Conservation (phyloP, 2,113 vertebrate species). For the Atlantisia rogersi region DNA sequence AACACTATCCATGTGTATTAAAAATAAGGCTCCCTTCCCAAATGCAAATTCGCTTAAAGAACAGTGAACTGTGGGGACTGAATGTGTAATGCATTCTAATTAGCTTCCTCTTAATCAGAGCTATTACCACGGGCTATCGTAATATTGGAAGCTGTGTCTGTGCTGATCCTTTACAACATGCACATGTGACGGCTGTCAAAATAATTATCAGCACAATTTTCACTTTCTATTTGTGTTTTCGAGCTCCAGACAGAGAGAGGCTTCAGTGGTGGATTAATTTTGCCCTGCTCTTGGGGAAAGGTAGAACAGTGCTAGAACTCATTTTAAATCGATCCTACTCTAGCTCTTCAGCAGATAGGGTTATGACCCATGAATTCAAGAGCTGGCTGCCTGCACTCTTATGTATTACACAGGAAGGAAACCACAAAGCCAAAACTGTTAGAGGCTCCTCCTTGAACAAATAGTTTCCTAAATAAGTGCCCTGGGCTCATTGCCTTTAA, state of each 20-base stretch:
- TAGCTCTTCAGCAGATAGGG: conserved; percentile 11
- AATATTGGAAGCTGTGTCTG: not conserved
- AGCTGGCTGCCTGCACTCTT: not conserved
- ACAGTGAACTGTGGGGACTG: conserved; percentile 54
- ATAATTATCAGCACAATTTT: conserved; percentile 53
- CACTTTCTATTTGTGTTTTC: conserved; percentile 32
- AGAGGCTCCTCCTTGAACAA: not conserved
- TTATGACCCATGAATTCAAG: not conserved
- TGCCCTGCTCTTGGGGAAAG: not conserved
- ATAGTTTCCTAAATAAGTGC: not conserved
- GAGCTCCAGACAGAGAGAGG: not conserved
- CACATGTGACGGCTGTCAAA: conserved; percentile 33
- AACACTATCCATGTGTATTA: not conserved
- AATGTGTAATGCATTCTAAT: conserved; percentile 60
- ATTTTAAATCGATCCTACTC: conserved; percentile 2
- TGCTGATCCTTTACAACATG: conserved; percentile 23
- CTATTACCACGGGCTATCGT: conserved; percentile 42
- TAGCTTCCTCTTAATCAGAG: conserved; percentile 58
- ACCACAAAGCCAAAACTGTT: not conserved
- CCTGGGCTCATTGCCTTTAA: not conserved
- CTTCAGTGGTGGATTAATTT: not conserved
- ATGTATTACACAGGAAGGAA: not conserved
- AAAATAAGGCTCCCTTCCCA: conserved; percentile 30
- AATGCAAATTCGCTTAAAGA: conserved; percentile 55
- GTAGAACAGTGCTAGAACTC: not conserved